Evolutionary conservation across 2,113 vertebrate genomes (phyloP), one percentile per base, ranked within the genome.

Genomic region (Xerus inauris): DNA sequence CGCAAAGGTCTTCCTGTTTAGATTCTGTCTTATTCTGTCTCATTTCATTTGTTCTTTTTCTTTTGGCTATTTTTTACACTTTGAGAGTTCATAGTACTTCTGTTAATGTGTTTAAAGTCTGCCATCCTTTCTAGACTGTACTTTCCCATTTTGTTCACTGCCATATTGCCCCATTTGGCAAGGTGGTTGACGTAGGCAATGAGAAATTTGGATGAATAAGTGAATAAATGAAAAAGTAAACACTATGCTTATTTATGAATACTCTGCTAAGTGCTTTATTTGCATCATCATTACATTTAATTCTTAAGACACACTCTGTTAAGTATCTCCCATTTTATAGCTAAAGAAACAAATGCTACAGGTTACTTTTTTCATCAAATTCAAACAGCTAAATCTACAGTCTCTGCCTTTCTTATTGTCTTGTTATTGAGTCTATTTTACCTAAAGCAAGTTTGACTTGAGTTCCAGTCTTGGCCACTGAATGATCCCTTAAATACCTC

Each of bases 351-450:
- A 32, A 47, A 92, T 51, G 17, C n/a, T 35, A 62, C 1, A 19
- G 6, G 20, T 81, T 79, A 88, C 64, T 79, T 62, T 45, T 30
- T 47, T 65, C 30, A 26, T 65, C 30, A n/a, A 49, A 32, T 45
- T 51, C 32, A 26, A 64, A 47, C 17, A 79, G 42, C 42, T 76
- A 28, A 24, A 1, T 59, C 24, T 59, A 30, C 0, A 4, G 38
- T 22, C 9, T 26, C 24, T 30, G 0, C n/a, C n/a, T 30, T 38
- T 51, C 45, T 47, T 19, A 0, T 20, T 8, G 4, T 51, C n/a
- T 73, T 45, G 22, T 75, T 40, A 12, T 35, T 38, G 59, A 90
- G 59, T 19, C 79, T 94, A 79, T 87, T 73, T 73, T 42, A 80
- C 49, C 16, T 81, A 49, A 59, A 71, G 65, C 17, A 30, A 19